phyloP scores from a whole-genome alignment of 2,888 invertebrate species.

The Polyommatus iphigenia region DNA sequence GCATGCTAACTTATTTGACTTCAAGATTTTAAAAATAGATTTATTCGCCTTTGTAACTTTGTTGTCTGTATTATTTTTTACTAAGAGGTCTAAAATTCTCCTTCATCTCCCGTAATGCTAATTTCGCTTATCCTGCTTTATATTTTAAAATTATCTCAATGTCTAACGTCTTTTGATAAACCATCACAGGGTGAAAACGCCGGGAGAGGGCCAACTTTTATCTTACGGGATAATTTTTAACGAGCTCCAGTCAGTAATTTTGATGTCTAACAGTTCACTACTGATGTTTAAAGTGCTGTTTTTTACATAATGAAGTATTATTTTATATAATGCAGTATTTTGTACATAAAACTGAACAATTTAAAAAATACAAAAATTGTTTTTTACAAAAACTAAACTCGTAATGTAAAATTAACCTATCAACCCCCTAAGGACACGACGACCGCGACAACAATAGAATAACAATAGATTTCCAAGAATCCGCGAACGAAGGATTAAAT shows the following conservation, averaged over 20 bases:
- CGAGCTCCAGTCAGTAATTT: slow-evolving; percentile 6
- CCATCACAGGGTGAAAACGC: not conserved
- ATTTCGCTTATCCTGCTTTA: not conserved
- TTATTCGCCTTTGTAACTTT: too few species aligned
- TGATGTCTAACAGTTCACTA: not conserved
- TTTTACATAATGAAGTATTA: not conserved
- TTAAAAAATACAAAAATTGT: not conserved
- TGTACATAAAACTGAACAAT: not conserved
- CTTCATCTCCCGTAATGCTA: not conserved
- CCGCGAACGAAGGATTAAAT: too few species aligned
- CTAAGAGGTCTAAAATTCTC: not conserved
- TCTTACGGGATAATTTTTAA: not conserved
- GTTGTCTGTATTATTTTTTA: too few species aligned
- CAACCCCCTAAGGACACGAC: too few species aligned
- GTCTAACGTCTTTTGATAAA: slow-evolving; percentile 11
- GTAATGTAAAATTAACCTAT: too few species aligned
- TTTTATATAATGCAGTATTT: not conserved
- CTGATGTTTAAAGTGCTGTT: not conserved
- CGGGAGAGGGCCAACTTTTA: not conserved
- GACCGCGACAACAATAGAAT: too few species aligned
- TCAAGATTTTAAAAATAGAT: too few species aligned
- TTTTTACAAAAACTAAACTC: too few species aligned
- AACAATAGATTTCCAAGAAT: too few species aligned
- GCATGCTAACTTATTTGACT: too few species aligned
- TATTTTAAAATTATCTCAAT: slow-evolving; percentile 7